Percentiles rank a stretch among this genome's conserved stretches.
Conservation (phyloP, 2,888 invertebrate species). For the Mythimna lalbum region DNA sequence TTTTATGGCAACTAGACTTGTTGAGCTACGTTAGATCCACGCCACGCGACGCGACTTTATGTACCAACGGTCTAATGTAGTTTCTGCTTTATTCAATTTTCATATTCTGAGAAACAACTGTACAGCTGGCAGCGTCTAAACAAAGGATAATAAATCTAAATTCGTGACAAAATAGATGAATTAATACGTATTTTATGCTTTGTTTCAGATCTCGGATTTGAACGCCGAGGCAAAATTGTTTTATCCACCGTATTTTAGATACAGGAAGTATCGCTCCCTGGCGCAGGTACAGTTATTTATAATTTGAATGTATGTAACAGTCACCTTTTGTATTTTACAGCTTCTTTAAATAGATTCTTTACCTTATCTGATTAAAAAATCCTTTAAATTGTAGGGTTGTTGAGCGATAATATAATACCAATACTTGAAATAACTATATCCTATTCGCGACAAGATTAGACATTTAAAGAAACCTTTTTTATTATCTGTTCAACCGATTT, state of each 20-base stretch:
- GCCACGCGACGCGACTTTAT: no score
- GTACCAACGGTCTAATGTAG: no score
- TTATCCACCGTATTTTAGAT: conserved; percentile 84
- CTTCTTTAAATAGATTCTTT: neutral
- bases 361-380: neutral
- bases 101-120: neutral
- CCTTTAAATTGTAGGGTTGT: neutral
- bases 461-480: no score
- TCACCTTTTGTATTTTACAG: neutral
- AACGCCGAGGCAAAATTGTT: conserved; percentile 80
- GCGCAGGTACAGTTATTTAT: conserved; percentile 74
- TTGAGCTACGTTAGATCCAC: no score
- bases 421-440: neutral
- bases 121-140: neutral
- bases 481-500: no score
- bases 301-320: neutral
- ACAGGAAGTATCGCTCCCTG: conserved; percentile 77
- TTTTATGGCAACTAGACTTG: no score
- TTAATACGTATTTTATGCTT: conserved; percentile 4
- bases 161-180: neutral
- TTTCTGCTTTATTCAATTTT: neutral
- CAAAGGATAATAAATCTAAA: neutral
- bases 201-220: conserved; percentile 76
- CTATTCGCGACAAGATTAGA: no score
- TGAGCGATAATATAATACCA: neutral